Evolutionary conservation across 2,113 vertebrate genomes (phyloP), one percentile per base, ranked within the genome.

Genomic region (Amphilophus citrinellus): DNA sequence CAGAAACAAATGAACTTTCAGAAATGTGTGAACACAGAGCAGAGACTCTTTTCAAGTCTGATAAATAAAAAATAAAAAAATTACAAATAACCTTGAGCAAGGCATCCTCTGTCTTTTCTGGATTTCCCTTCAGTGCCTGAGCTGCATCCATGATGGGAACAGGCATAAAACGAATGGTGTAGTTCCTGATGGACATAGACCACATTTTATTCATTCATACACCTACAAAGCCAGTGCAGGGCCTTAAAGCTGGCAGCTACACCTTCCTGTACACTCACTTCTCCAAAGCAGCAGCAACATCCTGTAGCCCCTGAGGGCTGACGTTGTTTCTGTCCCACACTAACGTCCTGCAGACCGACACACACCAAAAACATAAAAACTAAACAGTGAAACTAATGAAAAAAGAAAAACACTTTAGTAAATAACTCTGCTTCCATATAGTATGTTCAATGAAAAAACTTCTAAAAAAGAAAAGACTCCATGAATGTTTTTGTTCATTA

Each of bases 111-210:
- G 98, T 99, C 94, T 98, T 99, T 78, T 99, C 98, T 4, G 98
- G 97, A 80, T 94, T 99, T 4, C 97, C 96, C 94, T 98, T 99
- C 65, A 99, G 96, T 0, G 98, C 98, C 94, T 99, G 98, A 68
- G 98, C 97, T 32, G 98, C 98, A 57, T 99, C 98, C 24, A 97
- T 96, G 95, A 99, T 98, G 0, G 98, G 98, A 27, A 98, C 96
- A 0, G 98, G 98, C 98, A 99, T 99, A 88, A 99, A 99, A 4
- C 98, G 96, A 81, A 99, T 94, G 0, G 98, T 99, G 83, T 97
- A 98, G 92, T 99, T 99, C 88, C 98, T 99, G 89, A 77, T 11
- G 7, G 35, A 0, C 9, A 71, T 30, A 59, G 3, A 50, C 15
- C 8, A 42, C 0, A 37, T 68, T 47, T 44, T 5, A 68, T 4